Evolutionary conservation across 2,888 invertebrate species (phyloP).

Genomic region (Dryomyza anilis): DNA sequence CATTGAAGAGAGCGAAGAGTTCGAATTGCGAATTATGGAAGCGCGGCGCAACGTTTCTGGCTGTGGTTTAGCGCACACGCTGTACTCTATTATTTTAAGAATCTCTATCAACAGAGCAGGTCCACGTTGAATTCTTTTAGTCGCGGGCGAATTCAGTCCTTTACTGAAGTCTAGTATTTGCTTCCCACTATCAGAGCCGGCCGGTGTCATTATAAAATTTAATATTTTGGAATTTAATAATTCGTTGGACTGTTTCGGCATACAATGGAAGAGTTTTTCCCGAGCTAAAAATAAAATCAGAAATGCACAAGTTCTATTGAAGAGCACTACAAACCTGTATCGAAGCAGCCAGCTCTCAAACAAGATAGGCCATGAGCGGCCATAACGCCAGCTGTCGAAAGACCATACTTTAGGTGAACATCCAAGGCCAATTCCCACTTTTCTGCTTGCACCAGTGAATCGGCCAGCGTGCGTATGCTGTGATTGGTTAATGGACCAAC

Average conservation of each 20-base stretch:
- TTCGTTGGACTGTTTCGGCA: conserved; percentile 52
- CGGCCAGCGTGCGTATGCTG: conserved; percentile 73
- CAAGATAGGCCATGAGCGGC: conserved; percentile 88
- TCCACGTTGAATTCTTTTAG: conserved; percentile 66
- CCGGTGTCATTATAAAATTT: conserved; percentile 39
- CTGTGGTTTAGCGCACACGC: conserved; percentile 46
- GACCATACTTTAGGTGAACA: conserved; percentile 85
- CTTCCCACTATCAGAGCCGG: conserved; percentile 25
- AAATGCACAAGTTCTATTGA: neutral
- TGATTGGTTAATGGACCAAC: conserved; percentile 60
- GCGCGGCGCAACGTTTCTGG: conserved; percentile 55
- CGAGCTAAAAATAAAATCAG: conserved; percentile 44
- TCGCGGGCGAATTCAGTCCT: conserved; percentile 39
- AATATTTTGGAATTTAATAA: conserved; percentile 45
- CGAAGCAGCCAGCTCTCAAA: conserved; percentile 78
- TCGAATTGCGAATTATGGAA: conserved; percentile 56
- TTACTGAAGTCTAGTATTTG: conserved; percentile 33
- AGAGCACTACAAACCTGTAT: conserved; percentile 65
- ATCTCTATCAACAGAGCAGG: conserved; percentile 75
- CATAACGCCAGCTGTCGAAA: conserved; percentile 79
- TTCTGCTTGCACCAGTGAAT: conserved; percentile 78
- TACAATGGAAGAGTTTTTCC: conserved; percentile 58
- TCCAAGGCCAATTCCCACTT: conserved; percentile 83
- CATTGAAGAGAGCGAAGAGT: conserved; percentile 51
- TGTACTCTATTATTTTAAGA: conserved; percentile 70